Evolutionary conservation across 2,113 vertebrate species (phyloP), one percentile per base, ranked within the genome.

Genomic region (Pomatorhinus ruficollis): DNA sequence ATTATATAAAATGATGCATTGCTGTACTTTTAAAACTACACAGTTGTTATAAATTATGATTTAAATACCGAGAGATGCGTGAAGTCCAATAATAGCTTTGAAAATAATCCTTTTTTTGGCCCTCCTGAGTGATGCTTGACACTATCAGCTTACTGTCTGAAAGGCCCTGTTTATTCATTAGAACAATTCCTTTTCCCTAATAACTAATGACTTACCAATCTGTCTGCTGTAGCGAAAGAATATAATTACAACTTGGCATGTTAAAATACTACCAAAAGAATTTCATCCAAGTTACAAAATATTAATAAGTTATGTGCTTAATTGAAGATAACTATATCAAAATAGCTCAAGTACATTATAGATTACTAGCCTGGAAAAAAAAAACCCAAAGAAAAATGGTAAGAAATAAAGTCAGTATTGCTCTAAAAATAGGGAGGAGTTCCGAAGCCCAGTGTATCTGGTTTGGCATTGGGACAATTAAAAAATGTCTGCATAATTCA

Each of bases 311-410:
- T 68, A 75, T 19, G 15, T 49, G 68, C 79, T 66, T 87, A 90
- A 93, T 95, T 96, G 83, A 96, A 91, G 70, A 93, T 37, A 93
- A 60, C 33, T 18, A 53, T 83, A 88, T 87, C 69, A 83, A 93
- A 95, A 83, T 33, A 93, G 64, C 89, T 81, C n/a, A 8, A 69
- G 90, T 54, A 53, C 47, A 44, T 68, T 90, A 89, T 83, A 89
- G 82, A 95, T 95, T 92, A 89, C 22, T 63, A 52, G 72, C 40
- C 68, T 75, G 13, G 53, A 37, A 84, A 82, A 33, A 45, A 31
- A 31, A 31, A 64, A 69, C 39, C 37, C 37, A 25, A 27, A 30
- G 39, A 33, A 27, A 33, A 45, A 31, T 64, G 69, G 23, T 27
- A 87, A 90, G 64, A 60, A 93, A 80, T 13, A 76, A 89, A 88